These are phyloP conservation scores for Phyllopteryx taeniolatus DNA, from an alignment of 2,113 vertebrate genomes.

Conservation along the genomic window DNA sequence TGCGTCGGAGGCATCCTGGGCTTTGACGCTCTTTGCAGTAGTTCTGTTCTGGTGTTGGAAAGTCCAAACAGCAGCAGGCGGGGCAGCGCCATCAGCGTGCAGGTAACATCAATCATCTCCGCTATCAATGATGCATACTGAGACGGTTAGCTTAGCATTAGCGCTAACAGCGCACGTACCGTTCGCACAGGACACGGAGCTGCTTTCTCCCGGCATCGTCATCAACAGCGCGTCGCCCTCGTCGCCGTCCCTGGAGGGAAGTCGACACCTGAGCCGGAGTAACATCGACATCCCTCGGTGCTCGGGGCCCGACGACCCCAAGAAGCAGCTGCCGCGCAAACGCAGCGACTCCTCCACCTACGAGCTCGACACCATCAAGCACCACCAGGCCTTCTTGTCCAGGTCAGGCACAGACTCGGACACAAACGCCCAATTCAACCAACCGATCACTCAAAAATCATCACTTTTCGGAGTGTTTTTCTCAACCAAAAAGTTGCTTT, in stretches of 20 bases:
- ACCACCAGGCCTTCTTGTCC: conserved; percentile 96
- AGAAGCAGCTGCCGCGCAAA: conserved; percentile 87
- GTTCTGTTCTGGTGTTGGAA: conserved; percentile 83
- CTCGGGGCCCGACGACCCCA: conserved; percentile 85
- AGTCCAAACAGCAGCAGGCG: conserved; percentile 94
- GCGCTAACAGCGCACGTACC: background rate
- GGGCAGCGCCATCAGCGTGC: conserved; percentile 89
- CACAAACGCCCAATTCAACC: background rate
- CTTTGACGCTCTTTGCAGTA: conserved; percentile 92
- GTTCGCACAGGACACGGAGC: conserved; percentile 83
- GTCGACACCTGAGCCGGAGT: conserved; percentile 93
- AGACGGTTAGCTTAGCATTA: background rate
- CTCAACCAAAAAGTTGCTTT: too few relatives aligned
- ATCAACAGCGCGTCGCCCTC: conserved; percentile 80
- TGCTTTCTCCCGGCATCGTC: conserved; percentile 87
- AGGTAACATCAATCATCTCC: conserved; percentile 69
- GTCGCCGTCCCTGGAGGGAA: conserved; percentile 83
- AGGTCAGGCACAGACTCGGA: conserved; percentile 74
- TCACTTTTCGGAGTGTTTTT: too few relatives aligned
- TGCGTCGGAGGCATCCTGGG: conserved; percentile 96
- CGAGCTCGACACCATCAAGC: conserved; percentile 93
- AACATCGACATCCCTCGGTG: conserved; percentile 92
- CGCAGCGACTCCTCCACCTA: conserved; percentile 97
- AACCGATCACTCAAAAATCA: too few relatives aligned
- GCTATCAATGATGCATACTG: too few relatives aligned